Conservation (phyloP, 64 coral and sea anemone genomes). For the Hydrozoanthus tunicans region DNA sequence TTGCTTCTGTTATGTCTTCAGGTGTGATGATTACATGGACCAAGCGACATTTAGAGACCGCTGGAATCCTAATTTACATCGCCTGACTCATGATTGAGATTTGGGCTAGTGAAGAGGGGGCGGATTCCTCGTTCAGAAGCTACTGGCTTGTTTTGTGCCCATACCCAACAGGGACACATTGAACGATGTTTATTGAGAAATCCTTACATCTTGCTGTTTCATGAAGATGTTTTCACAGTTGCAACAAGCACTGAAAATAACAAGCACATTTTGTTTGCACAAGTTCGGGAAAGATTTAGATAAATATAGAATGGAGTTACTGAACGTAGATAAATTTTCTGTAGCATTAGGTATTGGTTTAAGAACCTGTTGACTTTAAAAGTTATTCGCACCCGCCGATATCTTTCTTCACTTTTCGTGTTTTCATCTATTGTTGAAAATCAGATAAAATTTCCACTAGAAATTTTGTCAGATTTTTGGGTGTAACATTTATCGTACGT, state of each 20-base stretch:
- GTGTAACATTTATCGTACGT: neutral
- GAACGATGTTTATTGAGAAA: slow-evolving; percentile 26
- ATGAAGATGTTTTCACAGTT: neutral
- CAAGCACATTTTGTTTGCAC: slow-evolving; percentile 46
- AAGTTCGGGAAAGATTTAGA: slow-evolving; percentile 28
- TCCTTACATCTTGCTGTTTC: neutral
- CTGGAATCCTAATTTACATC: slow-evolving; percentile 45
- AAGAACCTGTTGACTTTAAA: neutral
- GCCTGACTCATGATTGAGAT: neutral
- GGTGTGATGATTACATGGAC: slow-evolving; percentile 36
- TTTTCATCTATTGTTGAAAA: slow-evolving; percentile 31
- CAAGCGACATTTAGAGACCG: slow-evolving; percentile 18
- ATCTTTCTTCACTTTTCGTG: too few species aligned
- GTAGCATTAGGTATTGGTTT: neutral
- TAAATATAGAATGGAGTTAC: slow-evolving; percentile 46
- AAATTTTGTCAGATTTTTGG: neutral
- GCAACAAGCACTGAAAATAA: slow-evolving; percentile 40
- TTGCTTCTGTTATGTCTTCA: slow-evolving; percentile 51
- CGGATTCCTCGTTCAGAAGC: too few species aligned
- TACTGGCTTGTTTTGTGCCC: neutral
- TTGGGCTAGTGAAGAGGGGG: neutral
- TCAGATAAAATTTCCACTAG: neutral
- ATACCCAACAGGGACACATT: neutral
- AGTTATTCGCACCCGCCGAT: too few species aligned
- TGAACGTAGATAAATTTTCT: slow-evolving; percentile 32